phyloP scores from a whole-genome alignment of 2,888 invertebrate species.

The Eueremaeus valkanovi region DNA sequence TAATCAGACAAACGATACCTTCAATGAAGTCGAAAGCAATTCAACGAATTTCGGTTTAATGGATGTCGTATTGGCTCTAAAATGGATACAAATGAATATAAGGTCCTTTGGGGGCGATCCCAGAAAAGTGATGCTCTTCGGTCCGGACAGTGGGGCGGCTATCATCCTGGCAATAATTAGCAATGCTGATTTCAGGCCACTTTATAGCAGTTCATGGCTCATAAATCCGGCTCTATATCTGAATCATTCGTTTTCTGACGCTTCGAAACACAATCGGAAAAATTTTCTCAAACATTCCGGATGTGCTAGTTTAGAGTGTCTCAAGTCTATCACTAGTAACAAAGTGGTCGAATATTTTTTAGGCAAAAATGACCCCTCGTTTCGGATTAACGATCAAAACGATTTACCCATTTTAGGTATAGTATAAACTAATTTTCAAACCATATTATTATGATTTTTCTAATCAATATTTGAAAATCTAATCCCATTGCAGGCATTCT shows the following conservation, averaged over 20 bases:
- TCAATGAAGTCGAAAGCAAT: not conserved
- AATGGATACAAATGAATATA: constrained; percentile 31
- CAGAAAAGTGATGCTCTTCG: constrained; percentile 20
- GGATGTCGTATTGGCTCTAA: constrained; percentile 11
- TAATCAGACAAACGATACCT: constrained; percentile 55
- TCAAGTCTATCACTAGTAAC: constrained; percentile 40
- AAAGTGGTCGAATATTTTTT: constrained; percentile 44
- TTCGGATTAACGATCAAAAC: constrained; percentile 49
- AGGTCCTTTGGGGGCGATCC: constrained; percentile 24
- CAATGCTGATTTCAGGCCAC: constrained; percentile 18
- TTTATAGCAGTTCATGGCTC: constrained; percentile 45
- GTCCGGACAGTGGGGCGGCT: constrained; percentile 38
- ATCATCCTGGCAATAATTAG: constrained; percentile 44
- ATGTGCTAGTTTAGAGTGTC: constrained; percentile 41
- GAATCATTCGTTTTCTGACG: constrained; percentile 42
- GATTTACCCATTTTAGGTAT: constrained; percentile 48
- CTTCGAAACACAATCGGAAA: constrained; percentile 42
- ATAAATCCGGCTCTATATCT: constrained; percentile 45
- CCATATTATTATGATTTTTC: too few relatives aligned
- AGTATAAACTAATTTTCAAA: too few relatives aligned
- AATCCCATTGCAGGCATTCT: constrained; percentile 48
- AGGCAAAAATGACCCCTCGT: constrained; percentile 49
- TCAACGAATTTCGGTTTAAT: constrained; percentile 27
- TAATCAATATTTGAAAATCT: constrained; percentile 48
- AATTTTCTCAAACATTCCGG: constrained; percentile 23